Base-by-base conservation (phyloP, 2,797 vertebrate genomes). In the Alexandromys oeconomus region DNA sequence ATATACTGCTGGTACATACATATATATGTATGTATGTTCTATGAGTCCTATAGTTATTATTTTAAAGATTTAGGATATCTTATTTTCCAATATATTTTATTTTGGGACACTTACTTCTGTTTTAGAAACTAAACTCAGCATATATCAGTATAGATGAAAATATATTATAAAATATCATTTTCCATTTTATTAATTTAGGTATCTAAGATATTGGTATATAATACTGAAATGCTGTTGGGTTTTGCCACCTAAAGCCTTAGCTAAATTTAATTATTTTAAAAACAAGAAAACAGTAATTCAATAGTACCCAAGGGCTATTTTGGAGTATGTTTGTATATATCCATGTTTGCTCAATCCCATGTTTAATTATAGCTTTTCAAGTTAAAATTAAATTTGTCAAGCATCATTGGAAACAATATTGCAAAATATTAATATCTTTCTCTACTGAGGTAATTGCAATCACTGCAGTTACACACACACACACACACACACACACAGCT, bases 261-360 rank as follows among this genome's bases (percentile, higher is more conserved):
- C 6, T 92, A 80, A 93, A 79, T 80, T 87, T 95, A 89, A 77
- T 78, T 89, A 13, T 76, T 78, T 91, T 27, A 63, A 82, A 89
- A 82, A 21, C 12, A 71, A 85, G 90, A 92, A 73, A 40, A 3
- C 46, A 10, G 46, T 80, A 54, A 94, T 92, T 89, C 84, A 79
- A 34, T 21, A 1, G 7, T 86, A 61, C 82, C 17, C 65, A 76
- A 63, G 88, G 81, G 31, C 67, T 63, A 6, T 57, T 43, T 37
- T 86, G 25, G 2, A 17, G 6, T 48, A 48, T 85, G 27, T 14
- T 82, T 54, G 7, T 34, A 65, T 29, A 63, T 21, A 77, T 37
- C 6, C 11, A 37, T 51, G 0, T 31, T 40, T 80, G 46, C 59
- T 57, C 61, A 86, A 57, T 29, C 9, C 2, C 2, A 25, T 76